Percentiles rank a stretch among this genome's conserved stretches.
Conservation (phyloP, 2,797 vertebrate genomes). For the Hylomyscus alleni region DNA sequence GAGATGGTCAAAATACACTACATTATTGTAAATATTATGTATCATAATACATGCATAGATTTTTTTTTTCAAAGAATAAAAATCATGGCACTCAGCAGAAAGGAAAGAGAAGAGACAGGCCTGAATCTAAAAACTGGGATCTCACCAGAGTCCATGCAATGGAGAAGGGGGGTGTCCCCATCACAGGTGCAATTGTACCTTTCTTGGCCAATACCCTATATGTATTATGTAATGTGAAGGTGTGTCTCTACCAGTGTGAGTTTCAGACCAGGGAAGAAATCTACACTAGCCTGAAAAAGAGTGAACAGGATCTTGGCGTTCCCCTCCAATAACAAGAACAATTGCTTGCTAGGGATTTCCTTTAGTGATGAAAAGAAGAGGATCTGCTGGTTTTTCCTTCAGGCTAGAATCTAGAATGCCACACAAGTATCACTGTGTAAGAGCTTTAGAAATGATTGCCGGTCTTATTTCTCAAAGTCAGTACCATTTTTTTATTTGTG, state of each 20-base stretch:
- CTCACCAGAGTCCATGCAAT: not conserved
- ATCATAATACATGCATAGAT: not conserved
- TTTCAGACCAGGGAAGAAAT: constrained; percentile 20
- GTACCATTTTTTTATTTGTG: not conserved
- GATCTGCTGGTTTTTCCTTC: not conserved
- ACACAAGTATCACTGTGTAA: not conserved
- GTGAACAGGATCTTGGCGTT: constrained; percentile 14
- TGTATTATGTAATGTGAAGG: constrained; percentile 32
- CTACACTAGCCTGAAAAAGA: not conserved
- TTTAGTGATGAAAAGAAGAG: constrained; percentile 2
- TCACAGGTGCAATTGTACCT: not conserved
- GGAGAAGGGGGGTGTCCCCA: not conserved
- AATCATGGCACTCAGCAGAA: not conserved
- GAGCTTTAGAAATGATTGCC: constrained; percentile 34
- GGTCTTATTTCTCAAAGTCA: constrained; percentile 15
- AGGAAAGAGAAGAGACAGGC: not conserved
- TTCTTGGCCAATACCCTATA: not conserved
- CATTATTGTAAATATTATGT: not conserved
- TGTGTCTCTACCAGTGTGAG: not conserved
- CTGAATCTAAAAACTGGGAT: not conserved
- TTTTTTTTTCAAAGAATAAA: not conserved
- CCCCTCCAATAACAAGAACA: constrained; percentile 12
- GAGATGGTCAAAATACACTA: not conserved
- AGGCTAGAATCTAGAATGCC: not conserved
- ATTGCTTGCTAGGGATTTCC: not conserved